Percentiles rank a stretch among this genome's conserved stretches.
Evolutionary conservation across 1,140 invertebrate species (phyloP).

Genomic region (Microvelia longipes): DNA sequence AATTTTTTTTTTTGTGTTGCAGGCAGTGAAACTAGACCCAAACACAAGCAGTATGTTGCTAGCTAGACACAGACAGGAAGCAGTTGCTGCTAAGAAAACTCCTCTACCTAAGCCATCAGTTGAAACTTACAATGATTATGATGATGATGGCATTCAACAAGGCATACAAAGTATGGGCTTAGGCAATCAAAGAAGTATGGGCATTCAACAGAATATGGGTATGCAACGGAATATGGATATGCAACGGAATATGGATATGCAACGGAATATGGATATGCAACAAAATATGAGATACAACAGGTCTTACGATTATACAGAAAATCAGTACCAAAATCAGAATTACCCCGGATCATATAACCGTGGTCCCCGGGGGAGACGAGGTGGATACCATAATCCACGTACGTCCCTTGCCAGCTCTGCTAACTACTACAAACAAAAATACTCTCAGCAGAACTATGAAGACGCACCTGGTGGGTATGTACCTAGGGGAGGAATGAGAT

Average conservation of each 20-base stretch:
- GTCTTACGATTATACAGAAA: background rate
- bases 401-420: background rate
- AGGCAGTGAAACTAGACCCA: background rate
- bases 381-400: background rate
- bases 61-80: background rate
- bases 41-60: background rate
- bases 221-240: too few relatives aligned
- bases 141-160: too few relatives aligned
- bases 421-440: background rate
- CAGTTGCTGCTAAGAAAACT: background rate
- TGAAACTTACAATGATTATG: background rate
- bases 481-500: too few relatives aligned
- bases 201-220: too few relatives aligned
- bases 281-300: background rate
- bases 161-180: too few relatives aligned
- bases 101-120: background rate
- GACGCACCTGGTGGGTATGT: too few relatives aligned
- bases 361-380: background rate
- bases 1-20: background rate
- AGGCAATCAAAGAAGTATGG: too few relatives aligned
- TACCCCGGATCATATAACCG: background rate
- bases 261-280: background rate
- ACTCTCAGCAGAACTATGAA: too few relatives aligned
- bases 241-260: too few relatives aligned
- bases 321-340: background rate